Evolutionary conservation across 2,113 vertebrate species (phyloP).

Genomic region (Sturnira hondurensis): DNA sequence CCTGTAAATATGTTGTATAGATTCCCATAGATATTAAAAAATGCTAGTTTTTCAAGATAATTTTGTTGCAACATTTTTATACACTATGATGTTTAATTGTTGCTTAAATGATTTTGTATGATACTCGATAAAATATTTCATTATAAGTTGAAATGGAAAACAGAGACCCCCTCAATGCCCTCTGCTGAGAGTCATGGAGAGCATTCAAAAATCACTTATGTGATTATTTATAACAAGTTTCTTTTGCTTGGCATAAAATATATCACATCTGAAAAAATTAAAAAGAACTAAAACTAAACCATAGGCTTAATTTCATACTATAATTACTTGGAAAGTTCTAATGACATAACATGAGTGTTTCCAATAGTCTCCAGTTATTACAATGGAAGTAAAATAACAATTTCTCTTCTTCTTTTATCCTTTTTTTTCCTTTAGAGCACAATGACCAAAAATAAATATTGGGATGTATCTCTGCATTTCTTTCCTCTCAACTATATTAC

Average conservation of each 20-base stretch:
- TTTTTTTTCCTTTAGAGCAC: not conserved
- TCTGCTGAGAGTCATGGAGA: not conserved
- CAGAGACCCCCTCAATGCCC: fast-evolving
- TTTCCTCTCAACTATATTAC: not conserved
- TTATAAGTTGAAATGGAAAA: not conserved
- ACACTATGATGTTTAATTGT: not conserved
- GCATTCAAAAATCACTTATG: not conserved
- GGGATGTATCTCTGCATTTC: not conserved
- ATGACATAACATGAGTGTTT: not conserved
- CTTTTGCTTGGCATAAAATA: not conserved
- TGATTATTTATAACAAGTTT: not conserved
- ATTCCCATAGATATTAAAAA: not conserved
- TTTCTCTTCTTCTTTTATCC: not conserved
- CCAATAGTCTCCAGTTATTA: not conserved
- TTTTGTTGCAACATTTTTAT: not conserved
- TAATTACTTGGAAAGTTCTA: not conserved
- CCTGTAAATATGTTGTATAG: not conserved
- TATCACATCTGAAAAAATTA: not conserved
- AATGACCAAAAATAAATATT: not conserved
- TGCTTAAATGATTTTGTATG: not conserved
- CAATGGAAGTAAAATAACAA: not conserved
- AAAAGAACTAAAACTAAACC: not conserved
- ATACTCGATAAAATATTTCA: not conserved
- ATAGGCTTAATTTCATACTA: not conserved
- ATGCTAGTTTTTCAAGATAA: not conserved